These are phyloP conservation scores for Cordylochernes scorpioides DNA, from an alignment of 2,888 invertebrate genomes.

Conservation along the genomic window DNA sequence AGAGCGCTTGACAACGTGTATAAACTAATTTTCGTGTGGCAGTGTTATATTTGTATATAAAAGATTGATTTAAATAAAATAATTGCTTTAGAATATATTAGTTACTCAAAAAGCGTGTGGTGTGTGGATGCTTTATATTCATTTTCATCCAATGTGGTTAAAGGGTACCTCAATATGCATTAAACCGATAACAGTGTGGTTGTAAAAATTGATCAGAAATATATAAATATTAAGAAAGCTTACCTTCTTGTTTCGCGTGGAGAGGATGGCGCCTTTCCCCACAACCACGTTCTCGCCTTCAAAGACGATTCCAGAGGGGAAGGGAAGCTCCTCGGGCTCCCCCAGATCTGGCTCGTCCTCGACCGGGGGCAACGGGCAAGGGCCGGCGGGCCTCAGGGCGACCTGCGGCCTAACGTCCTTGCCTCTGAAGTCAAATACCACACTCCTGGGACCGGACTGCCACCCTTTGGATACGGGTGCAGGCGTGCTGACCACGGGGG, in stretches of 20 bases:
- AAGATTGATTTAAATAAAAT: too few relatives aligned
- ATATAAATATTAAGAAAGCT: constrained; percentile 2
- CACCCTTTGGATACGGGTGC: constrained; percentile 3
- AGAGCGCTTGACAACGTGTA: too few relatives aligned
- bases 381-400: constrained; percentile 11
- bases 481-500: too few relatives aligned
- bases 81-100: too few relatives aligned
- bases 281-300: constrained; percentile 11
- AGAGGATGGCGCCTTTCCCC: constrained; percentile 9
- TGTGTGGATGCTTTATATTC: too few relatives aligned
- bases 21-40: too few relatives aligned
- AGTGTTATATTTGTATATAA: too few relatives aligned
- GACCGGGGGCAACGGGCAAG: background rate
- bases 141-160: too few relatives aligned
- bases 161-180: too few relatives aligned
- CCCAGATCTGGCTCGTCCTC: constrained; percentile 4
- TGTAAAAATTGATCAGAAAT: too few relatives aligned
- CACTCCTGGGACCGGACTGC: constrained; percentile 2
- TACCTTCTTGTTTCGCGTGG: constrained; percentile 11
- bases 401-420: constrained; percentile 13
- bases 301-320: constrained; percentile 16
- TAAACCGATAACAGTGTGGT: too few relatives aligned
- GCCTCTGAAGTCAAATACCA: constrained; percentile 1
- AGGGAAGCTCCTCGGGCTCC: constrained; percentile 7
- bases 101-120: too few relatives aligned